Conservation (phyloP, 2,113 vertebrate species). For the Pyrgilauda ruficollis region DNA sequence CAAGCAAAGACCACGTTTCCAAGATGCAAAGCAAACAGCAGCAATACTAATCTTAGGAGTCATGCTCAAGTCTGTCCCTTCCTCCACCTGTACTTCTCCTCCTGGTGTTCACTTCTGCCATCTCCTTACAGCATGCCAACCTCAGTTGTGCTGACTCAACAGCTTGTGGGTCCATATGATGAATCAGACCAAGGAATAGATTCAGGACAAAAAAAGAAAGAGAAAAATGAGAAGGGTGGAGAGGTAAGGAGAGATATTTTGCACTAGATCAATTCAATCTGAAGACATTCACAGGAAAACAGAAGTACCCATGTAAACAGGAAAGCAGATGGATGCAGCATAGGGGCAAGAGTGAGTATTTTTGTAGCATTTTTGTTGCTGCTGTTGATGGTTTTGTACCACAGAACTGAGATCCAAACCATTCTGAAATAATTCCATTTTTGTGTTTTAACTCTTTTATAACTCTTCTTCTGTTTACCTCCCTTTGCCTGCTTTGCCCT, state of each 20-base stretch:
- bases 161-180: not conserved
- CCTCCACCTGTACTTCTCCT: not conserved
- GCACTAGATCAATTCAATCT: not conserved
- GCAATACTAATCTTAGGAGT: constrained; percentile 41
- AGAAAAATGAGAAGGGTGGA: not conserved
- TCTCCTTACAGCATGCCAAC: not conserved
- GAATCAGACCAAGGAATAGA: constrained; percentile 24
- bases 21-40: constrained; percentile 41
- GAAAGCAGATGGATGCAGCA: not conserved
- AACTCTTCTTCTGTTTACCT: not conserved
- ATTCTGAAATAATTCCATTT: not conserved
- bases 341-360: not conserved
- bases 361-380: not conserved
- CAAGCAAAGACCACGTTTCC: constrained; percentile 17
- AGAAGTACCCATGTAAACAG: not conserved
- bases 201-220: constrained; percentile 18
- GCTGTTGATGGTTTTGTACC: not conserved
- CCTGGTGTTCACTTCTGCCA: constrained; percentile 6
- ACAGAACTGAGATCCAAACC: not conserved
- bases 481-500: not conserved
- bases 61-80: not conserved
- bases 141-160: constrained; percentile 41
- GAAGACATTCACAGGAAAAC: not conserved
- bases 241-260: not conserved
- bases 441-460: not conserved